Evolutionary conservation across 2,113 vertebrate genomes (phyloP), one percentile per base, ranked within the genome.

Genomic region (Petroica traversi): DNA sequence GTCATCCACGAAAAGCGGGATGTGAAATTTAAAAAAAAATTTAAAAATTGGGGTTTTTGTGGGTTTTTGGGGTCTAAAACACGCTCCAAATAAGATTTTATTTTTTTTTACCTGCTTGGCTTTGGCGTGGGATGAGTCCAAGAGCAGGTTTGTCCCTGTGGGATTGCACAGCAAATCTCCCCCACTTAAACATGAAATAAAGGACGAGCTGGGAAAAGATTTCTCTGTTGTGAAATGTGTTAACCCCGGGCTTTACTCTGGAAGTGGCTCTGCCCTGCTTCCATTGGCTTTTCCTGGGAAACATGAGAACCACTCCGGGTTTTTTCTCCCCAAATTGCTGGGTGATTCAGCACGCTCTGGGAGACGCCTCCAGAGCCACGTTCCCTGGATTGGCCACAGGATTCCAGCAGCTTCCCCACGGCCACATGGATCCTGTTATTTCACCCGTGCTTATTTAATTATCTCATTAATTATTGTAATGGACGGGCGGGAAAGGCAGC

Each of bases 141-240:
- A 40, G 38, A 49, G 40, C 67, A 83, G 71, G 88, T 92, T 94
- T 83, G 34, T 90, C 77, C 31, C 59, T 1, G 3, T 69, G 68
- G 71, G 62, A 58, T 68, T 58, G n/a, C 45, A 6, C 51, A 67
- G 58, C 59, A 34, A n/a, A 36, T 40, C 9, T 36, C 11, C 28
- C 26, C 22, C 4, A 7, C 9, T 93, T 68, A 76, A 59, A 88
- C 76, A 63, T 91, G 76, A 91, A 88, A 88, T 88, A 58, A 91
- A 71, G 94, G 87, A 81, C 68, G 78, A 94, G 89, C 57, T 93
- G 93, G 51, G 90, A 80, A 84, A 91, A 84, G 88, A 33, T 94
- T 86, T 96, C 63, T 89, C 92, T 92, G 88, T 96, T 96, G 96
- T 78, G 93, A 97, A 97, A 95, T 1, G 67, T 34, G 67, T 94